Base-by-base conservation (phyloP, 2,888 invertebrate genomes). In the Netelia virgata region DNA sequence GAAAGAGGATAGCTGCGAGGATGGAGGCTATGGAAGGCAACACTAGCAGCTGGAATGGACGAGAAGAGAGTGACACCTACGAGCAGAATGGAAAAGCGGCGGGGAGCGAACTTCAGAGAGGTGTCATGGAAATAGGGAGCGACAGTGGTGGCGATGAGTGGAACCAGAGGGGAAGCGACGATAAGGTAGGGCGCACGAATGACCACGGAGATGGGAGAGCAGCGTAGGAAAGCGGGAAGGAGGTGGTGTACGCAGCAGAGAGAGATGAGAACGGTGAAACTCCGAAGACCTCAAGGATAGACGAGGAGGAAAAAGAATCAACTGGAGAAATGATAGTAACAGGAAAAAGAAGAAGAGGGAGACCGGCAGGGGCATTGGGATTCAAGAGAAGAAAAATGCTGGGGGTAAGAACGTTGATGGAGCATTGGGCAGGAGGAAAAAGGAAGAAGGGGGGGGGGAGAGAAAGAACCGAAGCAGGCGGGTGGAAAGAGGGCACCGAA, bases 321-420 rank as follows among this genome's bases (percentile, higher is more conserved):
- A 14, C 50, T 0, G 50, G n/a, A 50, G 50, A 50, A 50, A 50
- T 50, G 5, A 50, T 3, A n/a, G 6, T 50, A 11, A 14, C 50
- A 50, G 50, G 50, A 11, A 50, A 50, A n/a, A 50, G 50, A 50
- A 50, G 50, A 50, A 50, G 50, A 50, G 50, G 50, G n/a, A 11
- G 50, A 50, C 50, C 11, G n/a, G n/a, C 14, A 50, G 14, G 50
- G 6, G 8, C 14, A 50, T 50, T 50, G 50, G 50, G 50, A n/a
- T 3, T 50, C 50, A 50, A 50, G n/a, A 50, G 50, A 50, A 50
- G 50, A n/a, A 50, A 50, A 50, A 50, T n/a, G 5, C 5, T 14
- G n/a, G 50, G 11, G 14, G 11, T 10, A 50, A 50, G 14, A 50
- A 14, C 50, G 50, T 6, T 50, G 50, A 14, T 50, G 2, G 50